A percentile compares a stretch with the other conserved stretches of the same genome.
phyloP scores from a whole-genome alignment of 1,140 invertebrate species.

The Globodera ellingtonae region DNA sequence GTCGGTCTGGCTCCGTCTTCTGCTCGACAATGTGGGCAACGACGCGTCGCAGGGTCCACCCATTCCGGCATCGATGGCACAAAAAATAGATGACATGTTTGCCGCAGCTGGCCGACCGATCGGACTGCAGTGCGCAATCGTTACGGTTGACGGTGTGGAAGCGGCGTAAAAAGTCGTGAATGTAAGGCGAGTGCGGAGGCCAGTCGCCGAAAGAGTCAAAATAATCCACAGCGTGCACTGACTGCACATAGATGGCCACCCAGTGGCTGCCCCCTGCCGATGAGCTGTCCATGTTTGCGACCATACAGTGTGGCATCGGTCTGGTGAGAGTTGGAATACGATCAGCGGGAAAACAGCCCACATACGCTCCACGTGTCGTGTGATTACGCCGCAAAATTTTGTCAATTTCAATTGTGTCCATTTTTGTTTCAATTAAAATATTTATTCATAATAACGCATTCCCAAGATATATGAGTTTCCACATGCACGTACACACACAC shows the following conservation, averaged over 20 bases:
- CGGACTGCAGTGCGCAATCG: neutral
- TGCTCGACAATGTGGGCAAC: too few species aligned
- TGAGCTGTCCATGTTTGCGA: neutral
- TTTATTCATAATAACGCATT: too few species aligned
- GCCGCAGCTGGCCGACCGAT: neutral
- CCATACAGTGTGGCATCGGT: neutral
- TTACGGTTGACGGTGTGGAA: neutral
- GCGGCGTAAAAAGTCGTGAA: neutral
- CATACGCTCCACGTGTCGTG: neutral
- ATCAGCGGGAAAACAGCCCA: neutral
- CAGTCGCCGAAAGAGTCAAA: neutral
- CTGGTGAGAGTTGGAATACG: neutral
- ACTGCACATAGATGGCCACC: neutral
- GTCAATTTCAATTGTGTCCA: conserved; percentile 20
- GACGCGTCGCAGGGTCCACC: too few species aligned
- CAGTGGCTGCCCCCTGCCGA: neutral
- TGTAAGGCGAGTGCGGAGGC: neutral
- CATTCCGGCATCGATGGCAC: neutral
- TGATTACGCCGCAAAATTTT: conserved; percentile 6
- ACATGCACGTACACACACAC: too few species aligned
- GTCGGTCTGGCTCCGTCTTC: neutral
- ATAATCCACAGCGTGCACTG: neutral
- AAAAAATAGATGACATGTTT: neutral
- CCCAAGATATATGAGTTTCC: too few species aligned
- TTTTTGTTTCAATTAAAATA: neutral